These are phyloP conservation scores for Venturia canescens DNA, from an alignment of 1,140 invertebrate genomes.

Conservation along the genomic window DNA sequence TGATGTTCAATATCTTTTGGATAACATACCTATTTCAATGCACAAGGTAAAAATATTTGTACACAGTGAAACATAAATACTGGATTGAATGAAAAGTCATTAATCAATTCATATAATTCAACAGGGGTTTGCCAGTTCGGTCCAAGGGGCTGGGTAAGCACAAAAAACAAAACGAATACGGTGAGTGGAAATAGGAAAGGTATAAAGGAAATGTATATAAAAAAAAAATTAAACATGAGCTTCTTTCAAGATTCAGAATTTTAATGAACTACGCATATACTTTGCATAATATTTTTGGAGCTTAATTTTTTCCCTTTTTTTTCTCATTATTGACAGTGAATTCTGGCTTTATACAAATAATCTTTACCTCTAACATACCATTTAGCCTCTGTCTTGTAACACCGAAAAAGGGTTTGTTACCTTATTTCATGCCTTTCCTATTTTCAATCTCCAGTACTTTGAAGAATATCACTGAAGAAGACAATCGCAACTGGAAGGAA, in stretches of 20 bases:
- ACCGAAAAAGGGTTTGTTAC: conserved; percentile 43
- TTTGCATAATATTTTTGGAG: background rate
- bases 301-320: background rate
- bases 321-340: background rate
- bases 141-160: conserved; percentile 69
- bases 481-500: background rate
- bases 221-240: background rate
- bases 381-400: conserved; percentile 37
- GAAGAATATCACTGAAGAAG: conserved; percentile 25
- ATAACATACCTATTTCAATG: conserved; percentile 79
- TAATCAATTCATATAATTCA: conserved; percentile 39
- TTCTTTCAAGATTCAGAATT: background rate
- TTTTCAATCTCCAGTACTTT: conserved; percentile 60
- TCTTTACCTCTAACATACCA: conserved; percentile 10
- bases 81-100: conserved; percentile 1
- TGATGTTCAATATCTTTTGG: conserved; percentile 83
- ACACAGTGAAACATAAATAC: conserved; percentile 26
- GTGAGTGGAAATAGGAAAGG: conserved; percentile 64
- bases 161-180: conserved; percentile 55
- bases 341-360: background rate
- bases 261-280: background rate
- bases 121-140: conserved; percentile 66
- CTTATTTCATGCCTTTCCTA: conserved; percentile 63
- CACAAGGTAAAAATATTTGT: conserved; percentile 74
- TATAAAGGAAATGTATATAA: background rate